Base-by-base conservation (phyloP, 2,797 vertebrate genomes). In the Aplochiton taeniatus region DNA sequence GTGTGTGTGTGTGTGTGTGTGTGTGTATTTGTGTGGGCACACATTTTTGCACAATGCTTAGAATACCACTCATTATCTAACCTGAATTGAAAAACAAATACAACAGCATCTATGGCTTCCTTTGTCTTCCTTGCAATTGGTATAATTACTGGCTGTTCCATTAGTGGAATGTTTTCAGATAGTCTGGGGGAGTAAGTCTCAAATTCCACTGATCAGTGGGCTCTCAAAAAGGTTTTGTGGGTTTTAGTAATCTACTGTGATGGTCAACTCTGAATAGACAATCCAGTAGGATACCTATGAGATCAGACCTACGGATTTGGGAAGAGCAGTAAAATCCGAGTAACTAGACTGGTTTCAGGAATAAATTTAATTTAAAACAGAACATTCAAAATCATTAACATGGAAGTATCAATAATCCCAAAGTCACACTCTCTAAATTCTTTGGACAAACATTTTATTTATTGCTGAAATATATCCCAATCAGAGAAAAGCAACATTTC, bases 171-270 rank as follows among this genome's bases (percentile, higher is more conserved):
- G 84, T 85, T 83, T 85, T 83, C 77, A 82, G 79, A 85, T 82
- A 74, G 85, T 83, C 88, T 80, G 65, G 65, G 82, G 86, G 81
- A 83, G 86, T 70, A 11, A 77, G 75, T 93, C 88, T 90, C 87
- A 90, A 87, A 88, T 88, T 94, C 78, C 84, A 72, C 87, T 88
- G 86, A 88, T 87, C 82, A 90, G 83, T 6, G 46, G 49, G 14
- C 2, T 88, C 78, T 89, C 88, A 83, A 69, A 73, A 80, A 68
- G 66, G 77, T 68, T 78, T 85, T 91, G 76, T 77, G 70, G 77
- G 73, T 77, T 80, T 78, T 69, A 87, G 84, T 69, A 69, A 66
- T 60, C 66, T 61, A 59, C 64, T 80, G 74, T 78, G 74, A 73
- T 78, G 73, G 79, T 83, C 74, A 78, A 75, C 85, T 82, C 73